These are phyloP conservation scores for Eupleurogrammus muticus DNA, from an alignment of 2,797 vertebrate genomes.

Conservation along the genomic window DNA sequence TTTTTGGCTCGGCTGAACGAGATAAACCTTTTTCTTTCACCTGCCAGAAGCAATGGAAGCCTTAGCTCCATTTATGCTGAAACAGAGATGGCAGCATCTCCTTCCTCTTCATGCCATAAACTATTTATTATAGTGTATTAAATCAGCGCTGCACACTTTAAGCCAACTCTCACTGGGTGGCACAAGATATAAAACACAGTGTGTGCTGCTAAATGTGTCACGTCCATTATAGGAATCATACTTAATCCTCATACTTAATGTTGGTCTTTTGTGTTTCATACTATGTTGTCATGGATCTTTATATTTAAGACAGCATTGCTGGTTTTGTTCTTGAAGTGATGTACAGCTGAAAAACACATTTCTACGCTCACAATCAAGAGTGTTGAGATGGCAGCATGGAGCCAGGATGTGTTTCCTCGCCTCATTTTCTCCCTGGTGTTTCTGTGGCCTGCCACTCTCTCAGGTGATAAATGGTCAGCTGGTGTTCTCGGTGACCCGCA, in stretches of 20 bases:
- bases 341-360: neutral
- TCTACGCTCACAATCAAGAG: neutral
- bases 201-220: constrained; percentile 22
- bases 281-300: neutral
- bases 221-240: constrained; percentile 14
- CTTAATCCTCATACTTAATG: neutral
- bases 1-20: constrained; percentile 1
- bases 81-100: constrained; percentile 9
- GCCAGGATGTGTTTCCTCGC: constrained; percentile 1
- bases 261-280: neutral
- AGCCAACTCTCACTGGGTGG: constrained; percentile 6
- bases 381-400: constrained; percentile 11
- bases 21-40: constrained; percentile 1
- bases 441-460: neutral
- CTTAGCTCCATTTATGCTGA: constrained; percentile 5
- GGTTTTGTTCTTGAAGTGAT: neutral
- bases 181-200: neutral
- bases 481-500: constrained; percentile 90
- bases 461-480: constrained; percentile 92
- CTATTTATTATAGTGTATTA: constrained; percentile 20
- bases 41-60: neutral
- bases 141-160: constrained; percentile 13
- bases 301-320: neutral
- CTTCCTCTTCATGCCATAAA: neutral
- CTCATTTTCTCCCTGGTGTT: neutral